These are phyloP conservation scores for Caenorhabditis imperialis DNA, from an alignment of 2,888 invertebrate species.

Conservation along the genomic window DNA sequence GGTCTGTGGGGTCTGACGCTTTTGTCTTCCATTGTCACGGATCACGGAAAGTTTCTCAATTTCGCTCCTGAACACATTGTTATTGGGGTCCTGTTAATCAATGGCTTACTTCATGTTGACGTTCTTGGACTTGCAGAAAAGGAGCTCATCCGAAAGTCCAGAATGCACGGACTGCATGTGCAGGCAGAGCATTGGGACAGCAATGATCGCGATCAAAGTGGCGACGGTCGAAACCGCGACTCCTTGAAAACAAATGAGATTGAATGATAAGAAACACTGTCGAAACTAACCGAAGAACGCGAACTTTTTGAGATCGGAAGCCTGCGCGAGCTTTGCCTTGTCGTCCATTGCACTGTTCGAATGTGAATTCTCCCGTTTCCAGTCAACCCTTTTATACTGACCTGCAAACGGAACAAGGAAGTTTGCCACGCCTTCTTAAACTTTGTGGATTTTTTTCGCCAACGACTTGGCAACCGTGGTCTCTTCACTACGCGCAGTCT, in stretches of 20 bases:
- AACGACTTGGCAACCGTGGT: conserved; percentile 8
- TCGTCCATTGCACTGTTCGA: conserved; percentile 59
- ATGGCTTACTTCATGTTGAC: conserved; percentile 36
- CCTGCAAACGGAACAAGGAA: conserved; percentile 31
- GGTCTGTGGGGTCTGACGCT: conserved; percentile 50
- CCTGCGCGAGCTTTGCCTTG: conserved; percentile 69
- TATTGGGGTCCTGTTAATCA: background rate
- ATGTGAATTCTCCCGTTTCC: conserved; percentile 16
- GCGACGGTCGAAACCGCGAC: conserved; percentile 65
- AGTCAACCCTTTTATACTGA: conserved; percentile 40
- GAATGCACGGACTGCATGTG: conserved; percentile 72
- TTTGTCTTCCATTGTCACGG: conserved; percentile 43
- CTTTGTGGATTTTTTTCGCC: conserved; percentile 45
- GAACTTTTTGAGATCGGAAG: conserved; percentile 71
- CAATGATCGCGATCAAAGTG: conserved; percentile 65
- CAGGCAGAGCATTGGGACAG: conserved; percentile 65
- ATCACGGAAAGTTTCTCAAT: conserved; percentile 25
- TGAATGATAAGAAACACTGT: background rate
- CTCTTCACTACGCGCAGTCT: conserved; percentile 13
- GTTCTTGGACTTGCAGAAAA: conserved; percentile 66
- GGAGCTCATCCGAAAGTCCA: conserved; percentile 69
- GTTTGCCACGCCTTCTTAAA: conserved; percentile 55
- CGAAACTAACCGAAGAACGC: conserved; percentile 73
- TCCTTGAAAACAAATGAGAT: conserved; percentile 20
- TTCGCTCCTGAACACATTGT: conserved; percentile 21